Conservation (phyloP, 1,140 invertebrate species). For the Hylaeus volcanicus region DNA sequence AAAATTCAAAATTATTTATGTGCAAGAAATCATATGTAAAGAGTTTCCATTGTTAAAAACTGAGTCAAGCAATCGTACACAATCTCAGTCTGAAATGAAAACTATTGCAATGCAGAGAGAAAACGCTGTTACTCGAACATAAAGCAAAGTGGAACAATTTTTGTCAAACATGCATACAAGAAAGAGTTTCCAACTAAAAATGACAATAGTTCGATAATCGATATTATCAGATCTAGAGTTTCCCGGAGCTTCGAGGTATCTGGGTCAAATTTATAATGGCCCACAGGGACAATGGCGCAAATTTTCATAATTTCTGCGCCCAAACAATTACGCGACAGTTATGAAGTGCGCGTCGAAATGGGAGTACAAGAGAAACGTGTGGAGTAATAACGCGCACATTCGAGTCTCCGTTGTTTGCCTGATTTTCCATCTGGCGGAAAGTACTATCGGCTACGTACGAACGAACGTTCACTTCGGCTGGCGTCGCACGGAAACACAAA, state of each 20-base stretch:
- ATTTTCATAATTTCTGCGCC: conserved; percentile 19
- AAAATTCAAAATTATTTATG: too few relatives aligned
- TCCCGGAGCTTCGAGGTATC: not conserved
- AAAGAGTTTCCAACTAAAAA: too few relatives aligned
- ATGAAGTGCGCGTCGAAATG: not conserved
- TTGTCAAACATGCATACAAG: too few relatives aligned
- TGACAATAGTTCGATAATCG: too few relatives aligned
- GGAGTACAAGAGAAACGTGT: not conserved
- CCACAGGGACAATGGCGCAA: not conserved
- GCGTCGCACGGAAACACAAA: conserved; percentile 26
- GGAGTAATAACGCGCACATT: conserved; percentile 1
- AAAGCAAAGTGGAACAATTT: too few relatives aligned
- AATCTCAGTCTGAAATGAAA: too few relatives aligned
- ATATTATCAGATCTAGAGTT: too few relatives aligned
- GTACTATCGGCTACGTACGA: not conserved
- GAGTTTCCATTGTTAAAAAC: too few relatives aligned
- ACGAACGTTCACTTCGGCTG: not conserved
- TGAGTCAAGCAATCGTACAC: too few relatives aligned
- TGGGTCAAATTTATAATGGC: not conserved
- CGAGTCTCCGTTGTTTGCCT: not conserved
- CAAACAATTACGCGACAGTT: conserved; percentile 24
- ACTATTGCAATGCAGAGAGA: too few relatives aligned
- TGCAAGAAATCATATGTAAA: too few relatives aligned
- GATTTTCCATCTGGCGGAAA: conserved; percentile 9
- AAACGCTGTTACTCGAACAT: too few relatives aligned